These are phyloP conservation scores for Chloropsis cyanopogon DNA, from an alignment of 2,113 vertebrate genomes.

Conservation along the genomic window DNA sequence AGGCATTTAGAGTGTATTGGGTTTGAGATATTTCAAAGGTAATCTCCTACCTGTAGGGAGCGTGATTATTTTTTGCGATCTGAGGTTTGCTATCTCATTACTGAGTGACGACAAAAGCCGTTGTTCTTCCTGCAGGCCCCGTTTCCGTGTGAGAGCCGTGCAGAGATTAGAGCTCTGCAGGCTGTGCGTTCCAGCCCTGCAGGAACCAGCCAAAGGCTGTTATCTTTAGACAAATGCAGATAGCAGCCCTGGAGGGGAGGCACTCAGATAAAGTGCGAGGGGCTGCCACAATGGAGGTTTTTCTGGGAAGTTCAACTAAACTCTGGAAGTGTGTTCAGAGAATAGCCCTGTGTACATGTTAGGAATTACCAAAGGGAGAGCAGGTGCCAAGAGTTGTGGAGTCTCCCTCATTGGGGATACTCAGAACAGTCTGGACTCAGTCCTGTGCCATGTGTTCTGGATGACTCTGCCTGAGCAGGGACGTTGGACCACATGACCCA, in stretches of 20 bases:
- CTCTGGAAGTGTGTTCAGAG: not conserved
- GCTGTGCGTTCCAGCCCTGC: not conserved
- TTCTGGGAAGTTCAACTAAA: not conserved
- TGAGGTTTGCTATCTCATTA: not conserved
- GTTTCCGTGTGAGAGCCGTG: not conserved
- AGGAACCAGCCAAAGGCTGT: not conserved
- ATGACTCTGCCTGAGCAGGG: not conserved
- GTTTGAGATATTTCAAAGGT: not conserved
- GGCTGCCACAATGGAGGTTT: not conserved
- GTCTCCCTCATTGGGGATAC: not conserved
- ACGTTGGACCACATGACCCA: not conserved
- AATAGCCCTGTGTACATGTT: fast-evolving
- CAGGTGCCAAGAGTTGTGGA: not conserved
- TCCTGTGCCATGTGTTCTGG: not conserved
- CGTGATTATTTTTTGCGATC: not conserved
- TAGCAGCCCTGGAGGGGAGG: not conserved
- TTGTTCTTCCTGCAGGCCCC: not conserved
- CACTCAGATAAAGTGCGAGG: not conserved
- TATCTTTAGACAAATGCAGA: not conserved
- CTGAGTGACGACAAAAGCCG: not conserved
- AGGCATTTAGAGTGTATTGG: not conserved
- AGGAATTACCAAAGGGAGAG: not conserved
- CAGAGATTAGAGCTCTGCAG: constrained; percentile 11
- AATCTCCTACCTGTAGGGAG: not conserved
- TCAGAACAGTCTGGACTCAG: not conserved